phyloP scores from a whole-genome alignment of 64 coral and sea anemone species.

The Stichodactyla mertensii region DNA sequence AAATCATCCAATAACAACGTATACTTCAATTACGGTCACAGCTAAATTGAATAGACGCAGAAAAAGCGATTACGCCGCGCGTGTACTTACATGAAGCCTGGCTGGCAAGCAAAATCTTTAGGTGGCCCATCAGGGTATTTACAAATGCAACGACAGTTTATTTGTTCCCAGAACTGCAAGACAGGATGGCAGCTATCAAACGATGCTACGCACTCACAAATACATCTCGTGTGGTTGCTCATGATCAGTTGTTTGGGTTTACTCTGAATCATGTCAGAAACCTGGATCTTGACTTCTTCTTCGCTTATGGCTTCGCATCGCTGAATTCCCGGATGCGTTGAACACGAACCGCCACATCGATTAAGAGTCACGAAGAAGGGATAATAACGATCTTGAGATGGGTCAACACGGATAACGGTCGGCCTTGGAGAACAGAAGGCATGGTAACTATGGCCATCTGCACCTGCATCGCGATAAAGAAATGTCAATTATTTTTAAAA shows the following conservation, averaged over 20 bases:
- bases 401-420: not conserved
- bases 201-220: conserved; percentile 15
- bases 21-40: too few species aligned
- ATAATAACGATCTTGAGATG: not conserved
- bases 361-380: not conserved
- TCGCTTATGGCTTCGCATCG: not conserved
- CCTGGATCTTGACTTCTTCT: not conserved
- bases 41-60: too few species aligned
- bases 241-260: not conserved
- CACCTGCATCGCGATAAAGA: not conserved
- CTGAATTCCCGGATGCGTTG: not conserved
- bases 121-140: conserved; percentile 38
- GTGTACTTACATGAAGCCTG: conserved; percentile 20
- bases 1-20: too few species aligned
- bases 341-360: not conserved
- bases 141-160: conserved; percentile 4
- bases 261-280: not conserved
- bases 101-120: conserved; percentile 33
- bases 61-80: not conserved
- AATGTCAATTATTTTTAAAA: too few species aligned
- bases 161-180: not conserved
- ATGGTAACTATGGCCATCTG: not conserved
- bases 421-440: not conserved
- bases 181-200: conserved; percentile 7
- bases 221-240: conserved; percentile 38